Base-by-base conservation (phyloP, 2,888 invertebrate genomes). In the Nymphalis polychloros region DNA sequence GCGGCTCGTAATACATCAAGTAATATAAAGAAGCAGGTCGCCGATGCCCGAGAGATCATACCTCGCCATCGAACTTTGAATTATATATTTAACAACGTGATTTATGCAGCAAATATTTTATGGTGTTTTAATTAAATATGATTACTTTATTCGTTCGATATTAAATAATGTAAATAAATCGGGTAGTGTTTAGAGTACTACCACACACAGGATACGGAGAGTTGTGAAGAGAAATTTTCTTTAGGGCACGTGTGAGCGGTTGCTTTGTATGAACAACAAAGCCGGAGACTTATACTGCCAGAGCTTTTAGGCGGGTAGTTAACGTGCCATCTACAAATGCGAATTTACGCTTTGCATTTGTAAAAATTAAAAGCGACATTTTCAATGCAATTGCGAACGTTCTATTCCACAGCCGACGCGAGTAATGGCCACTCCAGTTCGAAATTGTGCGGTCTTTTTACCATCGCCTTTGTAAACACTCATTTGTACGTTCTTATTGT, bases 361-460 rank as follows among this genome's bases (percentile, higher is more conserved):
- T 87, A 88, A 89, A 90, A 90, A 90, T 89, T 89, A 89, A 90
- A 91, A 90, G 88, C 88, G 85, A 87, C 90, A 85, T 88, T 91
- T 88, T 86, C 84, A 88, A 89, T 89, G 90, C 87, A 86, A 89
- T 90, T 87, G 85, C 85, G 80, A 88, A 79, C 85, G 85, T 85
- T 88, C 86, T 87, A 87, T 70, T 86, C 81, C 82, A 81, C 86
- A 86, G 88, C 84, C 86, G 83, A 85, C 83, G 84, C 82, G 83
- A 83, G 86, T 90, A 90, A 91, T 90, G 90, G 89, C 90, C 89
- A 89, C 90, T 91, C 84, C 89, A 90, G 86, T 88, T 82, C 84
- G 77, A 85, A 91, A 89, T 85, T 84, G 81, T 82, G 81, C 84
- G 63, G 72, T 55, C 62, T 78, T 88, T 86, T 87, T 82, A 82